Conservation (phyloP, 2,113 vertebrate species). For the Lipophrys pholis region DNA sequence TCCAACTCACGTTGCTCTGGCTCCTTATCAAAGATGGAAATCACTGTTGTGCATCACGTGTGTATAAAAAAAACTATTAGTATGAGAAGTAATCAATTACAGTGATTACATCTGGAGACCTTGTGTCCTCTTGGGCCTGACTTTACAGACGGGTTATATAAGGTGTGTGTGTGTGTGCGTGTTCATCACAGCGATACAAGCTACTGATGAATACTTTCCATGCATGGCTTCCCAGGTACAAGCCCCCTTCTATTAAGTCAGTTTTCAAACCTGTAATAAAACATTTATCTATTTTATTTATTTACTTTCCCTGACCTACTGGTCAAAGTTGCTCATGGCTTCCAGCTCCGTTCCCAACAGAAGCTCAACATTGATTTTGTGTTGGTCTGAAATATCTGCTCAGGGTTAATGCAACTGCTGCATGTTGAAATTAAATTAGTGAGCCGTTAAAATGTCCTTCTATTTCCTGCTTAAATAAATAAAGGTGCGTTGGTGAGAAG, state of each 20-base stretch:
- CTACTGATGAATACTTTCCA: constrained; percentile 80
- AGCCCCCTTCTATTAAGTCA: constrained; percentile 85
- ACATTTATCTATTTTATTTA: constrained; percentile 91
- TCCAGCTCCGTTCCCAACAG: constrained; percentile 84
- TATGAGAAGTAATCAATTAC: too few species aligned
- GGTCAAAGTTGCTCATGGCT: constrained; percentile 89
- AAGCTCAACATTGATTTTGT: constrained; percentile 87
- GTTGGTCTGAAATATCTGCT: constrained; percentile 87
- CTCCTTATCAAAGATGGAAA: too few species aligned
- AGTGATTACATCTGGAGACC: too few species aligned
- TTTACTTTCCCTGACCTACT: constrained; percentile 93
- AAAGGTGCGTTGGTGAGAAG: constrained; percentile 52
- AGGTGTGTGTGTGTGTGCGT: constrained; percentile 42
- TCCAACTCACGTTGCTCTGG: too few species aligned
- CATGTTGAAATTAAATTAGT: constrained; percentile 86
- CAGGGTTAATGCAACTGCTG: constrained; percentile 81
- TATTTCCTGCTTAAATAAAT: constrained; percentile 84
- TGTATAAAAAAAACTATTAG: too few species aligned
- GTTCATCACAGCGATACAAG: constrained; percentile 73
- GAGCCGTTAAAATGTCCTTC: constrained; percentile 82
- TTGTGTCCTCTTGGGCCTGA: too few species aligned
- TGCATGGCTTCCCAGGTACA: constrained; percentile 79
- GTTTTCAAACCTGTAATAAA: constrained; percentile 91
- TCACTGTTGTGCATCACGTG: too few species aligned
- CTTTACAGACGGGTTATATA: too few species aligned